These are phyloP conservation scores for Mystacornis crossleyi DNA, from an alignment of 2,113 vertebrate species.

Conservation along the genomic window DNA sequence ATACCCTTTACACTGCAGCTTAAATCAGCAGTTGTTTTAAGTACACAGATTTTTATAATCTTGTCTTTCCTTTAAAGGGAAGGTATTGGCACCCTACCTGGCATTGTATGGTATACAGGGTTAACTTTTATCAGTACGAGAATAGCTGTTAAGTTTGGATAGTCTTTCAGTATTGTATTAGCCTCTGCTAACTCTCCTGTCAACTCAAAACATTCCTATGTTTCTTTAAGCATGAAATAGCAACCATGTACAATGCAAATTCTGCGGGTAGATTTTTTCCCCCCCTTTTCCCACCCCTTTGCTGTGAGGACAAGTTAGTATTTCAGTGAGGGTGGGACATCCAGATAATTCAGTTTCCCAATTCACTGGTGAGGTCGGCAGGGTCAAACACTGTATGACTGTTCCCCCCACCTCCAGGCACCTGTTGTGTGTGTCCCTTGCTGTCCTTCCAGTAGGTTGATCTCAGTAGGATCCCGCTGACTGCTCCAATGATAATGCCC, in stretches of 20 bases:
- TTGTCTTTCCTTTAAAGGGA: not conserved
- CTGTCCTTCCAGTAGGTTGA: not conserved
- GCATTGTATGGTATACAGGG: accelerated
- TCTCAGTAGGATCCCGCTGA: not conserved
- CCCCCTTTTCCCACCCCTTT: not conserved
- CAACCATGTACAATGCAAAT: not conserved
- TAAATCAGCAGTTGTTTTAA: not conserved
- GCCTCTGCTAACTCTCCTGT: not conserved
- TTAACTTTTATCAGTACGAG: not conserved
- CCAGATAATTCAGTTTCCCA: not conserved
- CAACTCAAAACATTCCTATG: not conserved
- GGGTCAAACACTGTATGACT: not conserved
- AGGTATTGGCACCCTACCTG: not conserved
- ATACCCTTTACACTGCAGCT: not conserved
- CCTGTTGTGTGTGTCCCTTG: accelerated
- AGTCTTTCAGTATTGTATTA: not conserved
- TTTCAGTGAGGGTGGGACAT: not conserved
- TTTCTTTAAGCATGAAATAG: not conserved
- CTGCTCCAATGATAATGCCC: not conserved
- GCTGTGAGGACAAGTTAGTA: not conserved
- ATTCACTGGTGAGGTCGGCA: not conserved
- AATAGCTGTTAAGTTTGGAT: not conserved
- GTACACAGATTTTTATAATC: not conserved
- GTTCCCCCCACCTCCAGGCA: not conserved
- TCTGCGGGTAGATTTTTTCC: not conserved